phyloP scores from a whole-genome alignment of 2,888 invertebrate genomes.

The Belgica antarctica region DNA sequence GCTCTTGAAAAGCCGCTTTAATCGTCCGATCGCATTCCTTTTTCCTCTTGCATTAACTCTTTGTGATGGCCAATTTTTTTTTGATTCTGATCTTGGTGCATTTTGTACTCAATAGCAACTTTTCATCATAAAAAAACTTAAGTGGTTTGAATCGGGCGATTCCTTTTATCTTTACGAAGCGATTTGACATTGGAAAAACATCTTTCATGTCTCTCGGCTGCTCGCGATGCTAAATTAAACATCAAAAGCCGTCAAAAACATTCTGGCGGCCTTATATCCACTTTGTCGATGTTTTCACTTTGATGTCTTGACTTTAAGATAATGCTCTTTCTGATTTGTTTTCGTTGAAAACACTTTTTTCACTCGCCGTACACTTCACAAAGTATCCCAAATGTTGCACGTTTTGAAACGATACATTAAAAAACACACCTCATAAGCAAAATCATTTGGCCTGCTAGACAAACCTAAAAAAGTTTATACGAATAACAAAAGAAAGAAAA shows the following conservation, averaged over 20 bases:
- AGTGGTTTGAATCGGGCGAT: background rate
- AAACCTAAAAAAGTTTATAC: background rate
- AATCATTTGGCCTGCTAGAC: background rate
- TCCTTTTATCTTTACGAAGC: constrained; percentile 7
- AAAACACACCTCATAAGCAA: constrained; percentile 1
- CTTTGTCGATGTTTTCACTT: constrained; percentile 25
- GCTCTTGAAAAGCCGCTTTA: background rate
- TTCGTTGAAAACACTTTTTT: background rate
- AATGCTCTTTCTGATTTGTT: background rate
- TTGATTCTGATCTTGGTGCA: constrained; percentile 20
- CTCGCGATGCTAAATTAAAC: constrained; percentile 17
- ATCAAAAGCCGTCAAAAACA: constrained; percentile 7
- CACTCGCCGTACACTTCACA: background rate
- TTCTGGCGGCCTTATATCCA: constrained; percentile 3
- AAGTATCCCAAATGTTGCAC: constrained; percentile 6
- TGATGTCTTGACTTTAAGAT: background rate
- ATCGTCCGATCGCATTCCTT: background rate
- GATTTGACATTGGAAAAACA: background rate
- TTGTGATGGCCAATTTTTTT: constrained; percentile 26
- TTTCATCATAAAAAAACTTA: background rate
- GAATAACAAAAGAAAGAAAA: background rate
- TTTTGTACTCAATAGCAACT: too few relatives aligned
- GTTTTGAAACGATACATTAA: background rate
- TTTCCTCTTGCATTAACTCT: constrained; percentile 17
- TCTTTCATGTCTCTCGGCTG: background rate